Evolutionary conservation across 2,797 vertebrate species (phyloP), one percentile per base, ranked within the genome.

Genomic region (Tragopan temminckii): DNA sequence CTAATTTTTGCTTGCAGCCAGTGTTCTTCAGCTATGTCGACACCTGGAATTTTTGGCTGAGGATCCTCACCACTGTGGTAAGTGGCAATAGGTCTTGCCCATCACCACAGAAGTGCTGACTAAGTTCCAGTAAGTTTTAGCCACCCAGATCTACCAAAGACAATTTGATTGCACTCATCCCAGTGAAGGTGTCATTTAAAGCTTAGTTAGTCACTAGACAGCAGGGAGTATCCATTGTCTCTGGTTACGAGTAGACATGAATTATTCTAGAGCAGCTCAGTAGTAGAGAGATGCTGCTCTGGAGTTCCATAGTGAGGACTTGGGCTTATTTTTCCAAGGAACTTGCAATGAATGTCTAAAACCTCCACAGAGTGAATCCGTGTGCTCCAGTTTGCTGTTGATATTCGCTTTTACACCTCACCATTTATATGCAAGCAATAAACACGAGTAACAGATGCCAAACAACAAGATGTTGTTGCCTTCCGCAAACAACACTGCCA

Each of bases 401-500:
- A 8, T 68, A 4, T 35, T 78, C 21, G 6, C 1, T 0, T 52
- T 86, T n/a, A 15, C 12, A 71, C 16, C n/a, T 85, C 7, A 1
- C 53, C 11, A 3, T 80, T 63, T 35, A 27, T 7, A 21, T 1
- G n/a, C 12, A 8, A 63, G 20, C 43, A 69, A 63, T 50, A 61
- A 92, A 61, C n/a, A 76, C 0, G 2, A 78, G 62, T n/a, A 38
- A 43, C 62, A 36, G 67, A 64, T 66, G 40, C 46, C 82, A 70
- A 94, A 77, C 18, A 23, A 20, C 11, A 57, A 57, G 55, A 21
- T 57, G 55, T 57, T 55, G n/a, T 62, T 91, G 69, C 33, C 43
- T 87, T 91, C 52, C 46, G 67, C 48, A 80, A 91, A 90, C 19
- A 92, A 62, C 62, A 17, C 66, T 48, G 66, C 42, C 70, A 88